phyloP scores from a whole-genome alignment of 2,888 invertebrate genomes.

The Zele albiditarsus region DNA sequence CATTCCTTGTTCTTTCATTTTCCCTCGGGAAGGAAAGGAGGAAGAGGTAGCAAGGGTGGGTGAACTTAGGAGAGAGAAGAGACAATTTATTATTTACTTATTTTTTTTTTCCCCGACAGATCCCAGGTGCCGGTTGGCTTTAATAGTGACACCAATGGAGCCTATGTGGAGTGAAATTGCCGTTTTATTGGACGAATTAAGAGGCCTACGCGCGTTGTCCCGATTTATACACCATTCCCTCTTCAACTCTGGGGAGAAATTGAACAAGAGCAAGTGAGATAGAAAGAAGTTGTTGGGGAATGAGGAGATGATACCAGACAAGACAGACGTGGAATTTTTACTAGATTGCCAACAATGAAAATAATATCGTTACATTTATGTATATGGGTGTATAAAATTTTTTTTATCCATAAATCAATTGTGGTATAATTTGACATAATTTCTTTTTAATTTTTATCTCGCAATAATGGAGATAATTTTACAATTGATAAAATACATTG shows the following conservation, averaged over 20 bases:
- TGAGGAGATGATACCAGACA: conserved; percentile 3
- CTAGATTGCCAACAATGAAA: not conserved
- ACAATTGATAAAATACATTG: no score
- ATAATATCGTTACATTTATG: conserved; percentile 2
- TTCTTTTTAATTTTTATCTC: no score
- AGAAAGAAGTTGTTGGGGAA: not conserved
- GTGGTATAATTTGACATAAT: not conserved
- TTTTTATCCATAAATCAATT: not conserved
- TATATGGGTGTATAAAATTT: not conserved
- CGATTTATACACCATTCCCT: conserved; percentile 20
- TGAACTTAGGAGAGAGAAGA: conserved; percentile 33
- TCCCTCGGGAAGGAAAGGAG: conserved; percentile 26
- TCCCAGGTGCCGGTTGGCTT: conserved; percentile 53
- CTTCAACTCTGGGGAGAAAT: conserved; percentile 5
- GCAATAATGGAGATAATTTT: no score
- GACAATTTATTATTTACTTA: conserved; percentile 60
- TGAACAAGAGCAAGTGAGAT: conserved; percentile 3
- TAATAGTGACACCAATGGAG: conserved; percentile 50
- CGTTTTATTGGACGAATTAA: conserved; percentile 67
- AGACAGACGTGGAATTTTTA: conserved; percentile 15
- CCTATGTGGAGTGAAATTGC: conserved; percentile 49
- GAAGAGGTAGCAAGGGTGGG: not conserved
- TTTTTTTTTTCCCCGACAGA: conserved; percentile 49
- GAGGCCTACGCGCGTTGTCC: conserved; percentile 50
- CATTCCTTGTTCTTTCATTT: conserved; percentile 9